phyloP scores from a whole-genome alignment of 2,797 vertebrate genomes.

The Tenualosa ilisha region DNA sequence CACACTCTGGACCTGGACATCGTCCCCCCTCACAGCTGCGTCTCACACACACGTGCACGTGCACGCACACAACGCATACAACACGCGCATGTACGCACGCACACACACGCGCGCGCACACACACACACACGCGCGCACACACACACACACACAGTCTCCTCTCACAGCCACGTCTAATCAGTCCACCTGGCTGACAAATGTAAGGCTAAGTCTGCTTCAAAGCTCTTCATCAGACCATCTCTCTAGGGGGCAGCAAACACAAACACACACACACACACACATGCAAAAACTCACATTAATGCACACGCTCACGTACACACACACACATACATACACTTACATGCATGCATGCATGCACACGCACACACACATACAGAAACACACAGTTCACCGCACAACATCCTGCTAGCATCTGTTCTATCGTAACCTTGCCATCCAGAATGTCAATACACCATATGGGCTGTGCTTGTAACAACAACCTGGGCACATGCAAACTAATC shows the following conservation, averaged over 20 bases:
- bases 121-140: too few relatives aligned
- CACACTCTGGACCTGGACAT: too few relatives aligned
- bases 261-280: conserved; percentile 43
- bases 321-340: conserved; percentile 41
- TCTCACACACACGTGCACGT: too few relatives aligned
- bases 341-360: not conserved
- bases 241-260: conserved; percentile 10
- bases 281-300: conserved; percentile 40
- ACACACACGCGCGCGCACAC: too few relatives aligned
- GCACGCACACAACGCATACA: too few relatives aligned
- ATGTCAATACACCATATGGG: conserved; percentile 60
- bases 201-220: not conserved
- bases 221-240: not conserved
- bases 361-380: too few relatives aligned
- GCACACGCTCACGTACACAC: too few relatives aligned
- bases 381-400: conserved; percentile 61
- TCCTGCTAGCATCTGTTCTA: conserved; percentile 66
- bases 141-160: not conserved
- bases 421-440: conserved; percentile 29
- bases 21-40: too few relatives aligned
- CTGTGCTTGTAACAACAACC: conserved; percentile 43
- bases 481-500: conserved; percentile 35
- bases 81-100: too few relatives aligned
- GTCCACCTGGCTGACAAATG: conserved; percentile 1
- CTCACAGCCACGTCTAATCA: not conserved